A percentile compares a stretch with the other conserved stretches of the same genome.
Conservation (phyloP, 2,797 vertebrate species). For the Helostoma temminkii region DNA sequence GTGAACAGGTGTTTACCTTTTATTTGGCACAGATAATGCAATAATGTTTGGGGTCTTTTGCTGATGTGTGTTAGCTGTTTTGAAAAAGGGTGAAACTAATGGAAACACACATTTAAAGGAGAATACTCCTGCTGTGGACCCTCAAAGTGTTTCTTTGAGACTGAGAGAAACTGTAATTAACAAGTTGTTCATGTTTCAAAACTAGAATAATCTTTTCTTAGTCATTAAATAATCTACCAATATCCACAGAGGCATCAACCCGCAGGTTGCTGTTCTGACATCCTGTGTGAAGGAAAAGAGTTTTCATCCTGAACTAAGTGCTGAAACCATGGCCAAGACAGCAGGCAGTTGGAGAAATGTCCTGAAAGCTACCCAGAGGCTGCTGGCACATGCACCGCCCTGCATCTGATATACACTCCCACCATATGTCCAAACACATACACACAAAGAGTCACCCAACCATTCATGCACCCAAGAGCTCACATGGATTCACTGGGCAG, state of each 20-base stretch:
- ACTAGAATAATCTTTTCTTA: constrained; percentile 28
- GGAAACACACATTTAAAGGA: no score
- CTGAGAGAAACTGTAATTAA: no score
- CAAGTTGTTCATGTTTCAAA: constrained; percentile 42
- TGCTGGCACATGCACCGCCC: constrained; percentile 69
- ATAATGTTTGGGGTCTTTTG: no score
- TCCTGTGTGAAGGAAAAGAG: constrained; percentile 42
- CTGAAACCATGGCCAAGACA: constrained; percentile 57
- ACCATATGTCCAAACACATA: constrained; percentile 73
- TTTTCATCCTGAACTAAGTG: constrained; percentile 64
- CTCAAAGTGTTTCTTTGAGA: no score
- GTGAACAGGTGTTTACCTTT: no score
- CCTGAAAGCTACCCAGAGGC: constrained; percentile 78
- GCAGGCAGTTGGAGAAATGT: constrained; percentile 74
- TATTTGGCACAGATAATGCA: no score
- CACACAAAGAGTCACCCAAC: constrained; percentile 8
- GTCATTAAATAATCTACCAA: constrained; percentile 62
- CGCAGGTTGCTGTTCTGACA: constrained; percentile 48
- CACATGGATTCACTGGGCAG: constrained; percentile 6
- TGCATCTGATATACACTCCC: constrained; percentile 65
- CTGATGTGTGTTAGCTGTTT: no score
- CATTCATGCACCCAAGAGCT: constrained; percentile 30
- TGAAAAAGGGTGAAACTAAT: no score
- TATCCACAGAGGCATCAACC: constrained; percentile 11
- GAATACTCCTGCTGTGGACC: no score